Evolutionary conservation across 2,113 vertebrate species (phyloP), one percentile per base, ranked within the genome.

Genomic region (Etheostoma spectabile): DNA sequence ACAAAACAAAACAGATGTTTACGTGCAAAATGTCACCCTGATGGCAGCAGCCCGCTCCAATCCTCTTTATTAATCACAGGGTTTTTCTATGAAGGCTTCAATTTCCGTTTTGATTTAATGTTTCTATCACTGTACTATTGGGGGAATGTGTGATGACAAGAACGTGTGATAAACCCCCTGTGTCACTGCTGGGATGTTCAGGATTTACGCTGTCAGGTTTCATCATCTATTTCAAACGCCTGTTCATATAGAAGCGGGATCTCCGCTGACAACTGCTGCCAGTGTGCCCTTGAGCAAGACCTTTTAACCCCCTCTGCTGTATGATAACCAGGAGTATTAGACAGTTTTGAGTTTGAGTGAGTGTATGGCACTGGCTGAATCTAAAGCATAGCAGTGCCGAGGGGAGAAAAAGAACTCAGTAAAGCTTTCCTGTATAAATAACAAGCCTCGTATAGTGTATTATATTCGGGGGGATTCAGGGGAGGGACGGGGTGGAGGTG

Each of bases 1-100:
- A 90, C 84, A 79, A 90, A 91, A 91, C 88, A 90, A 86, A 91
- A 90, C 91, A 90, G 86, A 91, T 92, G 89, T 92, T 80, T 83
- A 66, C 61, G 85, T 77, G 89, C 71, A 81, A 83, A 86, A 71
- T 86, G 90, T 88, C 89, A 84, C 74, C 83, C 77, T 82, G 52
- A 90, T 86, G 86, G 87, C 88, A 87, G 82, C 83, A 57, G 76
- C 79, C 69, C 2, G 10, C 48, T 74, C 63, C 74, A 18, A 18
- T 62, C 74, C 68, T 63, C 63, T 60, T 67, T 84, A 87, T 87
- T 89, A 88, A 90, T 71, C 73, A 74, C 52, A 8, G 1, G 1
- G 11, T 45, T 61, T 70, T n/a, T 4, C 48, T 15, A 49, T 13
- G 15, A 22, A 3, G 15, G 67, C 53, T 69, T 79, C 74, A 19